Evolutionary conservation across 2,797 vertebrate species (phyloP).

Genomic region (Xiphophorus birchmanni): DNA sequence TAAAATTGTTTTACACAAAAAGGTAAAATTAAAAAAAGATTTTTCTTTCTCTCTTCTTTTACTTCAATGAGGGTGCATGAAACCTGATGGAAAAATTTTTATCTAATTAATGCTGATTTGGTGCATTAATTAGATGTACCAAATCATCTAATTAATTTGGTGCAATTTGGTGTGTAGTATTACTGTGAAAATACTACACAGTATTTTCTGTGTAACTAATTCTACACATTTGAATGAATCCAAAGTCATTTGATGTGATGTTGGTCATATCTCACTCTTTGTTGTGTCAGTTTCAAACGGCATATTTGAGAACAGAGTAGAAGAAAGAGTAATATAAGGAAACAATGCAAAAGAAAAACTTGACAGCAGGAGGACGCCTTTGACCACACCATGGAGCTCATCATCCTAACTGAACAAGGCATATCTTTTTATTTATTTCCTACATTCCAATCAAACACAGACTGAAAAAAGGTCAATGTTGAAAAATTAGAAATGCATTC

Average conservation of each 20-base stretch:
- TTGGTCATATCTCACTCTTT: conserved; percentile 23
- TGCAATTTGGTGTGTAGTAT: too few species aligned
- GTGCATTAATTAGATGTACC: not conserved
- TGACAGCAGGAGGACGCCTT: conserved; percentile 41
- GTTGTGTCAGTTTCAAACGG: conserved; percentile 34
- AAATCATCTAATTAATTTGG: too few species aligned
- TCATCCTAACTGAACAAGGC: conserved; percentile 51
- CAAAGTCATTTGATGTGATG: conserved; percentile 17
- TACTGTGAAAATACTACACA: too few species aligned
- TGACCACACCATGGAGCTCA: conserved; percentile 52
- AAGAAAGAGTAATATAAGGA: conserved; percentile 23
- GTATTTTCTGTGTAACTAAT: conserved; percentile 13
- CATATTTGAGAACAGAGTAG: conserved; percentile 28
- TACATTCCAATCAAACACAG: conserved; percentile 48
- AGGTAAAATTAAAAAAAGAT: too few species aligned
- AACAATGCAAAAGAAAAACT: conserved; percentile 41
- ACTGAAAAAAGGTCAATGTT: conserved; percentile 56
- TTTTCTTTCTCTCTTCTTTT: not conserved
- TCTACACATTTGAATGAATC: conserved; percentile 34
- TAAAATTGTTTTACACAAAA: not conserved
- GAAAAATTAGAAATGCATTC: conserved; percentile 47
- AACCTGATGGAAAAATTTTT: not conserved
- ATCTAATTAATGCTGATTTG: not conserved
- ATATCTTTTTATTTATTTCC: conserved; percentile 49
- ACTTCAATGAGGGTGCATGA: not conserved